Evolutionary conservation across 2,797 vertebrate genomes (phyloP), one percentile per base, ranked within the genome.

Genomic region (Rousettus madagascariensis): DNA sequence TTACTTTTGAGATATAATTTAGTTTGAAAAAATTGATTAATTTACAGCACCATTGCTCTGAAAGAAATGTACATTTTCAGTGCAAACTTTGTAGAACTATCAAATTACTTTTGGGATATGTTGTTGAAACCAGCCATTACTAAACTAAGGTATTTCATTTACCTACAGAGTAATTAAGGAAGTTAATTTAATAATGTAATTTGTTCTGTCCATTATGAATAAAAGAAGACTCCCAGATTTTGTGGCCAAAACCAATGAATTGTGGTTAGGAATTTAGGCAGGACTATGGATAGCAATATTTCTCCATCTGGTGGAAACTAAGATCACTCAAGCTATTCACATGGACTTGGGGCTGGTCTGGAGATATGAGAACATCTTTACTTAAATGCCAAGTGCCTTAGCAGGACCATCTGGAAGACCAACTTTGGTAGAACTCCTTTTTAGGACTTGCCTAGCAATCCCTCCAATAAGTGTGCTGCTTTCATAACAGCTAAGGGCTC

Each of bases 41-140:
- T 51, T 84, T 92, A 17, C 28, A 79, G 13, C 5, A 38, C 51
- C 43, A 53, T 79, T 69, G 6, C 30, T 90, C 71, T 84, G n/a
- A 72, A 86, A 82, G 8, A 92, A 92, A 93, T 9, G 79, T n/a
- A 16, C 6, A 63, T 43, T 91, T 69, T 51, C 11, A 85, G 38
- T 41, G n/a, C n/a, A 63, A 59, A 53, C 19, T 86, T 46, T 26
- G 26, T 69, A 92, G 80, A 95, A 41, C 1, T n/a, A 6, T 28
- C 1, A 59, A 84, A 93, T 55, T 59, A 71, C 1, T 78, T 65
- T 28, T 6, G 8, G 10, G 5, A 19, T 38, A 80, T 79, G 5
- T 49, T 74, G 5, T 28, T 83, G 8, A 88, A 71, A 90, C 63
- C 1, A 82, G 1, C 24, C 6, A 28, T 61, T 57, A 19, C 10